Base-by-base conservation (phyloP, 2,113 vertebrate genomes). In the Hippocampus mohnikei region DNA sequence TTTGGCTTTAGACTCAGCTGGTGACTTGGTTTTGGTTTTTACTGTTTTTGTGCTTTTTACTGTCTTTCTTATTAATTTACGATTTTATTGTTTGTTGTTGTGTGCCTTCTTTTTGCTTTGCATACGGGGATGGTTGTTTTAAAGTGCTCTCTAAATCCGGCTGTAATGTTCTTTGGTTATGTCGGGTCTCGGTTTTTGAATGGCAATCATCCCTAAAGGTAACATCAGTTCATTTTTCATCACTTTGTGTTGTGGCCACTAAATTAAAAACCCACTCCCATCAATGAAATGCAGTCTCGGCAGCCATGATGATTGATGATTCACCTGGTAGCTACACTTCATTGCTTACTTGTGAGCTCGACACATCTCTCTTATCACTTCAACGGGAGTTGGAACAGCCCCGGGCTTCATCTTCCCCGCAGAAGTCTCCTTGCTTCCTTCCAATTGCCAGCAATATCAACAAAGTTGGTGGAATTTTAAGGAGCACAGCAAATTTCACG, bases 231-330 rank as follows among this genome's bases (percentile, higher is more conserved):
- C 3, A 27, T 71, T 71, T 71, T 63, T 72, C 33, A 74, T 72
- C 46, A 75, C 40, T 77, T 71, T 77, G 58, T 77, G 76, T 73
- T 79, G 37, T 75, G 70, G 53, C 61, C 75, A 46, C 72, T 70
- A 70, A 80, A 79, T 84, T 75, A 78, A 74, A 83, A 83, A 72
- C 55, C 5, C 33, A 72, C 50, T 74, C 40, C 75, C 62, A 61
- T 83, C 78, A 84, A 78, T 83, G 63, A 78, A 82, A 72, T 59
- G 56, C 71, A 71, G 63, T 64, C 80, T 74, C 76, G 78, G 76
- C 72, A 81, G 74, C 67, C 41, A 20, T 70, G 64, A 72, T 73
- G 55, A 42, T 58, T 79, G 76, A 73, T 72, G 78, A 81, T 73
- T 82, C 67, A 83, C 80, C 29, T 48, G 59, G 63, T 52, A 64